Percentiles rank a stretch among this genome's conserved stretches.
These are phyloP conservation scores for Istiophorus platypterus DNA, from an alignment of 2,113 vertebrate genomes.

Conservation along the genomic window DNA sequence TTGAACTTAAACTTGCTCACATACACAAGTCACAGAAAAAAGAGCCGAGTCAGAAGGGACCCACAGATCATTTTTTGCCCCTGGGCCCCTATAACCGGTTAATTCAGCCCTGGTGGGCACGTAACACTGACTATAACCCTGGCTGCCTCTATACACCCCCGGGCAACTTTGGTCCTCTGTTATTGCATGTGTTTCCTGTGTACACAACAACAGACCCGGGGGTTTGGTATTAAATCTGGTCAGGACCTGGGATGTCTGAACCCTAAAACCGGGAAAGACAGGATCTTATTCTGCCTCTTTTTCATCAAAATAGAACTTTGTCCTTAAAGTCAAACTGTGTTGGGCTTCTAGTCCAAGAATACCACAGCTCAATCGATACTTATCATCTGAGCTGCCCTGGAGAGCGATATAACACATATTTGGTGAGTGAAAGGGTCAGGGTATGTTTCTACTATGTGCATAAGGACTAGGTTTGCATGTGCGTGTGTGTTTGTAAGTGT, in stretches of 20 bases:
- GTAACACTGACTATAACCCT: too few species aligned
- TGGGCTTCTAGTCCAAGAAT: slow-evolving; percentile 49
- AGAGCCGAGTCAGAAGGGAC: too few species aligned
- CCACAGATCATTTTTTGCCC: too few species aligned
- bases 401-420: slow-evolving; percentile 63
- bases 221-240: background rate
- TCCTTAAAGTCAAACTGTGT: slow-evolving; percentile 50
- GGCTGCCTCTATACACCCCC: too few species aligned
- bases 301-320: slow-evolving; percentile 4
- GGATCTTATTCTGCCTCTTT: background rate
- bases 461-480: slow-evolving; percentile 10
- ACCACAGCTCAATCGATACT: slow-evolving; percentile 26
- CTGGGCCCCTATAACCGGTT: too few species aligned
- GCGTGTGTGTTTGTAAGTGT: too few species aligned
- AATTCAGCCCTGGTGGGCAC: too few species aligned
- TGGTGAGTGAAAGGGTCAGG: slow-evolving; percentile 50
- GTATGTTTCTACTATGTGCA: slow-evolving; percentile 31
- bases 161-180: too few species aligned
- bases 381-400: slow-evolving; percentile 65
- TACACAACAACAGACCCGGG: background rate
- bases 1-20: too few species aligned
- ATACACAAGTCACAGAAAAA: too few species aligned
- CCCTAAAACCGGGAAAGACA: background rate
- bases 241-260: background rate
- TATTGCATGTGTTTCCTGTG: background rate